Base-by-base conservation (phyloP, 2,113 vertebrate species). In the Phalacrocorax aristotelis region DNA sequence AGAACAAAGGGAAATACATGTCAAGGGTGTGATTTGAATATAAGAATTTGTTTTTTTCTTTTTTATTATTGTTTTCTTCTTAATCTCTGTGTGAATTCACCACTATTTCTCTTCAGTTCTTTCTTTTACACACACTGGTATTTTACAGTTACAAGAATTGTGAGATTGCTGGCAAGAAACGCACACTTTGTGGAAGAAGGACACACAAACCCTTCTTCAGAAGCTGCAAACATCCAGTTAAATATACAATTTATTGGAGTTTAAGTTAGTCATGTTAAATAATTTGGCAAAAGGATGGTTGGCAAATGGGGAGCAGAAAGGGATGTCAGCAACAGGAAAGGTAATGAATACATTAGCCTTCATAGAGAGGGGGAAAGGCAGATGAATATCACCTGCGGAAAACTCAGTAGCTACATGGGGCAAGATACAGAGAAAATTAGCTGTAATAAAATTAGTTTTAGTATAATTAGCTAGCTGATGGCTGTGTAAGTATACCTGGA, bases 61-160 rank as follows among this genome's bases (percentile, higher is more conserved):
- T 18, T n/a, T 75, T 57, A 46, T 34, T 65, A 5, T 57, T 49
- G 2, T 74, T 77, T 55, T 22, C 13, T 46, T 82, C 17, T 60
- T 61, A 40, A 57, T 2, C 1, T 49, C 17, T 60, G 4, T 44
- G 30, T 77, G 58, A 66, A 61, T 61, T 48, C 60, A 58, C 15
- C 4, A 2, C 7, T 70, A 26, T 66, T 83, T 55, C 30, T 42
- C 26, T 34, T 49, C 2, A 11, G 29, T 32, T 79, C 71, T 76
- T 95, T 55, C 26, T 17, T 82, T 90, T 55, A 30, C 6, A 48
- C 1, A 0, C 6, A 6, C 7, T 30, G 2, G 0, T 64, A 27
- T 25, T 25, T 55, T 34, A 62, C 2, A 2, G 22, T 51, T 69
- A 38, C 62, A 52, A 20, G 29, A 65, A 61, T 29, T 48, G 11